These are phyloP conservation scores for Atrina japonica DNA, from an alignment of 2,888 invertebrate species.

Conservation along the genomic window DNA sequence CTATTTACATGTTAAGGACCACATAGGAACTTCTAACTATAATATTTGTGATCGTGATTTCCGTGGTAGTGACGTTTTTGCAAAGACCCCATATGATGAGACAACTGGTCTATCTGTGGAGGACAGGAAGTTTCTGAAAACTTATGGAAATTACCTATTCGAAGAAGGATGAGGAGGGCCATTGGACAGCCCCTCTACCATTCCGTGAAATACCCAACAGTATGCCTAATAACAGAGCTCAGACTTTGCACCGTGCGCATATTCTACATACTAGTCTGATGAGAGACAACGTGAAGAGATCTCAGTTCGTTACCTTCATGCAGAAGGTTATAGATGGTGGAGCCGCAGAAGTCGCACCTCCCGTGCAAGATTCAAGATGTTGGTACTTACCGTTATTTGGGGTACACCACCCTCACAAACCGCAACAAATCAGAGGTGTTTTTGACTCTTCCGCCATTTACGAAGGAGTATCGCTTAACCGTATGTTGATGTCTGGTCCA, in stretches of 20 bases:
- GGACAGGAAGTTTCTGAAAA: background rate
- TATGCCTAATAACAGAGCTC: slow-evolving; percentile 2
- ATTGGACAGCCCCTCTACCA: slow-evolving; percentile 7
- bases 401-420: too few relatives aligned
- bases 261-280: too few relatives aligned
- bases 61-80: background rate
- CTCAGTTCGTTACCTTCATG: slow-evolving; percentile 33
- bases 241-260: background rate
- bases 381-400: too few relatives aligned
- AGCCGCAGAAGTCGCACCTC: too few relatives aligned
- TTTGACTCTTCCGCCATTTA: slow-evolving; percentile 23
- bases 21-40: too few relatives aligned
- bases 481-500: slow-evolving; percentile 46
- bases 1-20: too few relatives aligned
- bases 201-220: background rate
- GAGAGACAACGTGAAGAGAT: too few relatives aligned
- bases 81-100: too few relatives aligned
- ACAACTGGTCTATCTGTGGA: too few relatives aligned
- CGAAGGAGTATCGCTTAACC: slow-evolving; percentile 39
- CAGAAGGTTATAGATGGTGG: slow-evolving; percentile 32
- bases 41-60: background rate
- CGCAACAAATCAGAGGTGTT: too few relatives aligned
- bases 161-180: background rate
- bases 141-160: too few relatives aligned
- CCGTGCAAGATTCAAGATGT: too few relatives aligned